A percentile compares a stretch with the other conserved stretches of the same genome.
These are phyloP conservation scores for Cancer borealis DNA, from an alignment of 2,888 invertebrate species.

Conservation along the genomic window DNA sequence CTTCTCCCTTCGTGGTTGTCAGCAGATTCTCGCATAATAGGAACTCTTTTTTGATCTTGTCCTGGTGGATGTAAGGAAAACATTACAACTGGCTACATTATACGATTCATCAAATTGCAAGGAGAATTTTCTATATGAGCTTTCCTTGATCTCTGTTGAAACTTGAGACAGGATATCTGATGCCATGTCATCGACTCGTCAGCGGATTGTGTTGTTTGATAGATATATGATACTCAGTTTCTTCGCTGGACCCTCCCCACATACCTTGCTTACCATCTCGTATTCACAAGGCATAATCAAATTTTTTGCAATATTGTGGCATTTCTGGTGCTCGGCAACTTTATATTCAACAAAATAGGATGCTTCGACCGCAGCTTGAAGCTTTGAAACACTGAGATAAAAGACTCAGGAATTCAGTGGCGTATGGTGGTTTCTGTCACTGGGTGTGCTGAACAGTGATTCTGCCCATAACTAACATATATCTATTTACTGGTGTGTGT, in stretches of 20 bases:
- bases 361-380: neutral
- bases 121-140: slow-evolving; percentile 60
- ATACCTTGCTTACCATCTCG: too few relatives aligned
- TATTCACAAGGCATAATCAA: too few relatives aligned
- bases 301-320: neutral
- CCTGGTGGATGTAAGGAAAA: slow-evolving; percentile 60
- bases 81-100: slow-evolving; percentile 50
- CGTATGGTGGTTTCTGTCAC: too few relatives aligned
- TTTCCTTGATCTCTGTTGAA: slow-evolving; percentile 59
- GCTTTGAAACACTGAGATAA: neutral
- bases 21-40: too few relatives aligned
- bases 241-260: slow-evolving; percentile 62
- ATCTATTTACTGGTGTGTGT: too few relatives aligned
- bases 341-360: too few relatives aligned
- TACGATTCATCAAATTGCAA: slow-evolving; percentile 62
- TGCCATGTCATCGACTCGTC: slow-evolving; percentile 51
- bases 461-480: too few relatives aligned
- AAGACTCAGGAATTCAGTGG: too few relatives aligned
- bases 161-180: slow-evolving; percentile 63
- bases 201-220: slow-evolving; percentile 56
- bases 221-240: slow-evolving; percentile 58
- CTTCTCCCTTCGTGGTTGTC: too few relatives aligned
- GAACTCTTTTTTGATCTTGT: neutral
- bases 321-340: neutral
- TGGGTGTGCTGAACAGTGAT: too few relatives aligned